Percentiles rank a stretch among this genome's conserved stretches.
These are phyloP conservation scores for Mellilla xanthometata DNA, from an alignment of 2,888 invertebrate species.

Conservation along the genomic window DNA sequence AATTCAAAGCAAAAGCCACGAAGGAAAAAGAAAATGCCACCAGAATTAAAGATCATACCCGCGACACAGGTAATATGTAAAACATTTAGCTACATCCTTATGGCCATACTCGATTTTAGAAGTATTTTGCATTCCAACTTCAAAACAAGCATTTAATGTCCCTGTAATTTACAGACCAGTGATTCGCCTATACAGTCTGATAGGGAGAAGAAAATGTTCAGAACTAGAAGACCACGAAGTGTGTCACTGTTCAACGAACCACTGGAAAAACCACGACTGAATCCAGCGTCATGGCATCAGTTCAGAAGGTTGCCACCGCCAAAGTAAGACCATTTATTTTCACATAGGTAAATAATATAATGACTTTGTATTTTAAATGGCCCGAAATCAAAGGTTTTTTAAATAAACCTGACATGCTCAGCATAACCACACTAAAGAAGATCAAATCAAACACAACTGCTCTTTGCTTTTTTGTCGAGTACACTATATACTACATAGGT, in stretches of 20 bases:
- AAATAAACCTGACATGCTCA: no score
- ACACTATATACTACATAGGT: no score
- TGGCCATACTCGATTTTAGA: no score
- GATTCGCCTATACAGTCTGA: slow-evolving; percentile 76
- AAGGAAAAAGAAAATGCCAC: slow-evolving; percentile 79
- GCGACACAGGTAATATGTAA: slow-evolving; percentile 58
- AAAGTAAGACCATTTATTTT: slow-evolving; percentile 51
- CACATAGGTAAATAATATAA: not conserved
- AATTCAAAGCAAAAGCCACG: slow-evolving; percentile 62
- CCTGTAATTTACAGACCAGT: slow-evolving; percentile 58
- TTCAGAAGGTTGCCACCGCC: slow-evolving; percentile 71
- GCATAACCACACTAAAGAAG: no score
- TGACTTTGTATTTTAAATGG: no score
- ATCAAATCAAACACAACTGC: no score
- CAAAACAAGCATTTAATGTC: no score
- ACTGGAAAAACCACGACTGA: slow-evolving; percentile 62
- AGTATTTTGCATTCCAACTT: no score
- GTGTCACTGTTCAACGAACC: slow-evolving; percentile 74
- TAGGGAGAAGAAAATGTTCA: slow-evolving; percentile 59
- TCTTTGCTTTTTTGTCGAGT: no score
- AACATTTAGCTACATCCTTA: no score
- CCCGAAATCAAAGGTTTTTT: no score
- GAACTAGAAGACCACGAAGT: slow-evolving; percentile 67
- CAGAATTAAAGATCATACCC: slow-evolving; percentile 74
- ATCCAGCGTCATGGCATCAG: slow-evolving; percentile 78